Base-by-base conservation (phyloP, 30 jellyfish, hydroid and myxozoan species). In the Turritopsis rubra region DNA sequence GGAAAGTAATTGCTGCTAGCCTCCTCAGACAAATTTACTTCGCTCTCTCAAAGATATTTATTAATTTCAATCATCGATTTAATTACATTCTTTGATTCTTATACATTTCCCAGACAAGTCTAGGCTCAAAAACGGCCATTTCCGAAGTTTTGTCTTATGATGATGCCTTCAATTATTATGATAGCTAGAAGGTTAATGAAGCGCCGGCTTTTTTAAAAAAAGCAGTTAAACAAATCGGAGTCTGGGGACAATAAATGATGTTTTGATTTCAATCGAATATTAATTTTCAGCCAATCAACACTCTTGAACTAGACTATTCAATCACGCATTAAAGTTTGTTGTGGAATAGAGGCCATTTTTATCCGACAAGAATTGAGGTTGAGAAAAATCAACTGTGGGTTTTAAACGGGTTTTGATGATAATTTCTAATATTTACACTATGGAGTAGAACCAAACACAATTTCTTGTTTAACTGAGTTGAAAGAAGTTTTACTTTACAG, bases 281-380 rank as follows among this genome's bases (percentile, higher is more conserved):
- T 68, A 68, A 26, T 68, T 21, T 68, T 68, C 30, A 22, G 77
- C 30, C 29, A 22, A 68, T 68, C 77, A 68, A 68, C 28, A 68
- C 30, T 21, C 30, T 8, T 16, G 77, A 68, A 68, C 77, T 68
- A 68, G 28, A 68, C 28, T 26, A 22, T 68, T 22, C 77, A 68
- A 68, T 22, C 77, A 22, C 30, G 77, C 77, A 68, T 68, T 68
- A 68, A 21, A 21, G 77, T 68, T 26, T 68, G 77, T 21, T 21
- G 28, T 26, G 30, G 77, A 68, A 68, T 21, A 22, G 30, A 68
- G 77, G 28, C 28, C 30, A 68, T 21, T 68, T 21, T 22, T 68
- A 68, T 68, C 28, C 28, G 28, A 68, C 77, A 68, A 68, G 30
- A 68, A 41, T 41, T 41, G 60, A 41, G 60, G 60, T 13, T 41